Base-by-base conservation (phyloP, 2,797 vertebrate species). In the Micromesistius poutassou region DNA sequence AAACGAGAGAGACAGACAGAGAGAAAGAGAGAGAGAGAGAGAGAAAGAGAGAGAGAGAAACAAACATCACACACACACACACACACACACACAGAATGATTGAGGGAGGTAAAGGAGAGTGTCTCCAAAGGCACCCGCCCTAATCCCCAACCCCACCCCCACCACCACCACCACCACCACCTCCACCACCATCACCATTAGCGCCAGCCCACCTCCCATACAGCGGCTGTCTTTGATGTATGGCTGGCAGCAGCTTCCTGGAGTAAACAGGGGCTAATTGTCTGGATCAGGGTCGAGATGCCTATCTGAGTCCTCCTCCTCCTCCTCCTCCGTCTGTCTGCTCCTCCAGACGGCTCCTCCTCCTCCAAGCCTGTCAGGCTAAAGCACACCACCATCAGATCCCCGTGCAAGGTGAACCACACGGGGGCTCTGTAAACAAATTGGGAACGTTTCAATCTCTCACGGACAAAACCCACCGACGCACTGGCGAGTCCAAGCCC, bases 201-300 rank as follows among this genome's bases (percentile, higher is more conserved):
- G 88, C 85, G 86, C 76, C 50, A 80, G 91, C 86, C 81, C 66
- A 30, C 28, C 68, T 31, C 66, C 66, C 66, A 13, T 22, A 30
- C 78, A 68, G 0, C 89, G 88, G 84, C 79, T 77, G 1, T 75
- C 91, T 95, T 94, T 96, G 95, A 97, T 95, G 92, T 86, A 90
- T 89, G 89, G 79, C 87, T 84, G 91, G 84, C 0, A 81, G 85
- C 0, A 80, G 88, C 91, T 92, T 92, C 93, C 93, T 93, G 90
- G 89, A 90, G 92, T 95, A 96, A 97, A 96, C 93, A 95, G 93
- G 88, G 93, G 90, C 95, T 97, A 96, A 97, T 96, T 96, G 94
- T 91, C 93, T 93, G 93, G 93, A 93, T 95, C 94, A 91, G 93
- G 86, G 82, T 84, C 35, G 87, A 95, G 96, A 97, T 95, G 91